Base-by-base conservation (phyloP, 2,113 vertebrate genomes). In the Heterochromis multidens region DNA sequence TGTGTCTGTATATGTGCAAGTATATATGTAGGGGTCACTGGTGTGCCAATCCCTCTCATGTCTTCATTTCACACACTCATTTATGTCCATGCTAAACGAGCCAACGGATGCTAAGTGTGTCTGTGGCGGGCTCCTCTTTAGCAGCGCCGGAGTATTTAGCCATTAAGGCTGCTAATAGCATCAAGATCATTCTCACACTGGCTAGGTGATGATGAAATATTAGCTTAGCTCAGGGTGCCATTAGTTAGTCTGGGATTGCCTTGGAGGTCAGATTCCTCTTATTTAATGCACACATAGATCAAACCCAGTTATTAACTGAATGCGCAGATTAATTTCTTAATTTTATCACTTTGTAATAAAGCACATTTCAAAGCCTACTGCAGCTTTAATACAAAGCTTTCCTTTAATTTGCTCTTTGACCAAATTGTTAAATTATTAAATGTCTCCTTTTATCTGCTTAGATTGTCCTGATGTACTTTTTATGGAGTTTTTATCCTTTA, bases 171-270 rank as follows among this genome's bases (percentile, higher is more conserved):
- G 77, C 93, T 94, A 95, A 95, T 92, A 90, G 92, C 90, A 89
- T 87, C 90, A 83, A 79, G 93, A 94, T 91, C 87, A 90, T 93
- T 94, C 90, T 81, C 90, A 89, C 91, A 85, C 79, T 4, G 65
- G 70, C 54, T 54, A 76, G 86, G 83, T 91, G 90, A 95, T 95
- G 93, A 94, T 92, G 92, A 95, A 93, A 94, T 95, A 95, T 94
- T 93, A 95, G 92, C 93, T 94, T 90, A 90, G 89, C 80, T 85
- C 74, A 49, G 82, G 77, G 56, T 25, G 19, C 86, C 89, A 91
- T 94, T 94, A 93, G 87, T 93, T 88, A 88, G 91, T 87, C 85
- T 88, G 85, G 88, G 76, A 83, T 92, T 77, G 82, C 88, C 85
- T 88, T 92, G 82, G 92, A 94, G 93, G 93, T 95, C 95, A 91